Evolutionary conservation across 2,888 invertebrate genomes (phyloP), one percentile per base, ranked within the genome.

Genomic region (Hecatera dysodea): DNA sequence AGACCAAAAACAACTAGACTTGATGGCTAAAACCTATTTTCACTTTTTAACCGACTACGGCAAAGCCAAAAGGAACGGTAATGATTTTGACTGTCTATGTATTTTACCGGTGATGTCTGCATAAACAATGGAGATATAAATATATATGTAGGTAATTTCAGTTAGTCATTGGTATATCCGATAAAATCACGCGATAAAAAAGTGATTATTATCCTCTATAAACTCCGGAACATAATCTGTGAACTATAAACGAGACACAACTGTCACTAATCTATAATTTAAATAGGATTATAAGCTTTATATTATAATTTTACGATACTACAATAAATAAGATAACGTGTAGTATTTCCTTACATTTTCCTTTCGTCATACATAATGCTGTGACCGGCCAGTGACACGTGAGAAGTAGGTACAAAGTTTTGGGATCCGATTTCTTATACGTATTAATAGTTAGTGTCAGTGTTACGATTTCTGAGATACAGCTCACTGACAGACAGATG

Each of bases 141-240:
- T n/a, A n/a, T n/a, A n/a, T n/a, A n/a, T n/a, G n/a, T n/a, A n/a
- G 2, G 6, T 29, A 4, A 4, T 29, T 29, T 29, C 6, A 4
- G 29, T 29, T 9, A 33, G 8, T 33, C 6, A 33, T 33, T 33
- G 33, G 33, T 39, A 5, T 39, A 15, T 39, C 12, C 12, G 2
- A 36, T 39, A 0, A 24, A 46, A 59, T 46, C 78, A 78, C 36
- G 80, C 48, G 9, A n/a, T n/a, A n/a, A 44, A 72, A 22, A 15
- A 52, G 12, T 79, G 56, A 33, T 62, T 12, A 44, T 12, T 39
- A 19, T 52, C 56, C 24, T 33, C 15, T 39, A 19, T 42, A 24
- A 44, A 61, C 65, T 64, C 48, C 65, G 33, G 39, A 33, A 42
- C 15, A 39, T 39, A 42, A 46, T 63, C 80, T n/a, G 11, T 52